Base-by-base conservation (phyloP, 2,797 vertebrate species). In the Argentina silus region DNA sequence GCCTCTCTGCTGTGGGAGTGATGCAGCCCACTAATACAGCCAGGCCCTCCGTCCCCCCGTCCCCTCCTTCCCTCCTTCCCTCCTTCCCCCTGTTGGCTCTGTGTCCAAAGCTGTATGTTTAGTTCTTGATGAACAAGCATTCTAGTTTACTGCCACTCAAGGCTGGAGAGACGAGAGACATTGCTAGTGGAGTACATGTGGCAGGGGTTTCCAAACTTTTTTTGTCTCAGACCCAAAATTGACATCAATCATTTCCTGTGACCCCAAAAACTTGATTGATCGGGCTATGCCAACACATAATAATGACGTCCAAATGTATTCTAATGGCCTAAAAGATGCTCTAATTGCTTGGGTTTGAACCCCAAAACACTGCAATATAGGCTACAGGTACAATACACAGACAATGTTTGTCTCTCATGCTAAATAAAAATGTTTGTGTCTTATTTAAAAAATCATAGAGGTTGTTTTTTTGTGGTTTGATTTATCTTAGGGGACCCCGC, bases 81-180 rank as follows among this genome's bases (percentile, higher is more conserved):
- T n/a, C n/a, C n/a, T n/a, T n/a, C 5, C 17, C 51, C 17, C 51
- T 21, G 55, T 36, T 36, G 27, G 27, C 65, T 67, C 45, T 44
- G 12, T 56, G 51, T 75, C 68, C 72, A 68, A 55, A 61, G 51
- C 1, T 62, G 36, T 65, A 56, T 81, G 72, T 67, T 77, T 69
- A 78, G 67, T 79, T 83, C 78, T 78, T 78, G 77, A 85, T 74
- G 71, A 83, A 74, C 61, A 78, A 78, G 75, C 23, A 6, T 73
- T 69, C 64, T 59, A 10, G 12, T 1, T 68, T 69, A 56, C 73
- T 43, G 45, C 67, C 67, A 67, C 56, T n/a, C 15, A 72, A 67
- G 67, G 77, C 15, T 53, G 57, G 75, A 74, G 74, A 71, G 21
- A 64, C 14, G 27, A 4, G 27, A 36, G 27, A 36, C 27, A 36